Evolutionary conservation across 2,888 invertebrate genomes (phyloP), one percentile per base, ranked within the genome.

Genomic region (Orthonevra nobilis): DNA sequence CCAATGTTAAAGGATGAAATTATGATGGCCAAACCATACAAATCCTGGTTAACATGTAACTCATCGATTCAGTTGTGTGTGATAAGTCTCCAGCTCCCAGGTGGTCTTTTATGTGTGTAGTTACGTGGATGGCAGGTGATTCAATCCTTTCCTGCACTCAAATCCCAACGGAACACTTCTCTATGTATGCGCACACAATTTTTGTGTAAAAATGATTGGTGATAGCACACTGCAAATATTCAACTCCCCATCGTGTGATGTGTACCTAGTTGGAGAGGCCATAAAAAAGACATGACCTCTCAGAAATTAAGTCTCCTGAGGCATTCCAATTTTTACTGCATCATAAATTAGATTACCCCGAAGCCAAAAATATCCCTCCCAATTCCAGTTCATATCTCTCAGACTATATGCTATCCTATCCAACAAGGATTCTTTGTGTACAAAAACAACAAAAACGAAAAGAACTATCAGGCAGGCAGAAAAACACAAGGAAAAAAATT

Each of bases 251-350:
- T 1, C 10, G 9, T 30, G 26, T 28, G n/a, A n/a, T 56, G 14
- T 23, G 63, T 40, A 58, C 40, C 2, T 34, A 34, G 48, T 32
- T 52, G 52, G 23, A 69, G 5, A 79, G 72, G 50, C 72, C 72
- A 73, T 73, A 79, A 79, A 79, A 77, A 79, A 79, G 79, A 73
- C 72, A 79, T 79, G 79, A 73, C 79, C 79, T 66, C 61, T 79
- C 79, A 72, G 72, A 79, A 72, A n/a, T 73, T 50, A 60, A 61
- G 72, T 82, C 84, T 85, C 85, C 83, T 77, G 85, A 85, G 85
- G 85, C 85, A 85, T 86, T 85, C 85, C 85, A 85, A 85, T 85
- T 85, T 79, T 85, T 85, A 86, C 85, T 85, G 85, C 85, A 85
- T 86, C 86, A 85, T 85, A 85, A 85, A 85, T 85, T 85, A 85